Percentiles rank a stretch among this genome's conserved stretches.
phyloP scores from a whole-genome alignment of 1,140 invertebrate species.

The Eupristina koningsbergeri region DNA sequence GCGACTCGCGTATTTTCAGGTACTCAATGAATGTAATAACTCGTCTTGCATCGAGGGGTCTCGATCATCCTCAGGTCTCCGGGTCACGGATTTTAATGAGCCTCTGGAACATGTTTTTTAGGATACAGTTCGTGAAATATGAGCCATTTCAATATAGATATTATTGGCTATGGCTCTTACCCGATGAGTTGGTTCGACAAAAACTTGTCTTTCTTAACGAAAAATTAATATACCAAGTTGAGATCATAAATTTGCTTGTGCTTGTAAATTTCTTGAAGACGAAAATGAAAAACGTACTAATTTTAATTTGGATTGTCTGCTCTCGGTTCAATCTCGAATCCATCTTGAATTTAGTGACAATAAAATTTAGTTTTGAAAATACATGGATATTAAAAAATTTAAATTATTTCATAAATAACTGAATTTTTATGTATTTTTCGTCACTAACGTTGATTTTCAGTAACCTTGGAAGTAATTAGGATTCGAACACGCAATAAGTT shows the following conservation, averaged over 20 bases:
- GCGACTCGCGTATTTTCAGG: not conserved
- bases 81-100: constrained; percentile 2
- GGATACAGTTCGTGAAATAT: not conserved
- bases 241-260: not conserved
- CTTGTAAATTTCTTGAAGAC: not conserved
- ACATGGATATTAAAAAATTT: not conserved
- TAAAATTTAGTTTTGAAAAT: not conserved
- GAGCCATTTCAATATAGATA: not conserved
- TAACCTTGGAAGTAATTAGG: not conserved
- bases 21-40: not conserved
- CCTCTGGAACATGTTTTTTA: not conserved
- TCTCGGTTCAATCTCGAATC: not conserved
- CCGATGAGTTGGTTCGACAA: not conserved
- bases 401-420: not conserved
- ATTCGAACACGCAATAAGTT: not conserved
- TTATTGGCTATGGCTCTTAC: not conserved
- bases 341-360: not conserved
- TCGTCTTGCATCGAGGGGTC: not conserved
- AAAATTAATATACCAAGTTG: not conserved
- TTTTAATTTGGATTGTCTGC: not conserved
- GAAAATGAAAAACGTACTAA: not conserved
- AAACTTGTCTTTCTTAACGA: not conserved
- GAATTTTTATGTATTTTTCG: not conserved
- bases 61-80: no score
- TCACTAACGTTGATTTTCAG: not conserved